Conservation (phyloP, 2,113 vertebrate genomes). For the Camelus dromedarius region DNA sequence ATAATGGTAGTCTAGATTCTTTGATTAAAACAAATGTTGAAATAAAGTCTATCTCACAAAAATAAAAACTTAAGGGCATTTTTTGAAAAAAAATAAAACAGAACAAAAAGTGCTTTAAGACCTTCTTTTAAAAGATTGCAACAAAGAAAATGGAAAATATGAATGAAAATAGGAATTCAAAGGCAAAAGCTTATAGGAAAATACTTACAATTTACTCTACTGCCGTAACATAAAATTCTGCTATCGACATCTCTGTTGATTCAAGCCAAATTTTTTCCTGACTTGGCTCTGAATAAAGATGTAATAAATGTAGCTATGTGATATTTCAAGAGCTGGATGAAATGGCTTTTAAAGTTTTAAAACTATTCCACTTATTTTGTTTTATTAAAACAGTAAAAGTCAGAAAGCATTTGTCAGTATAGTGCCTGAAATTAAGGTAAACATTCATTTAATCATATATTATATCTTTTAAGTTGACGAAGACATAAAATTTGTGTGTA, state of each 20-base stretch:
- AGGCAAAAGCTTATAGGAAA: slow-evolving; percentile 5
- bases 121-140: background rate
- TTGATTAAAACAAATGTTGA: slow-evolving; percentile 43
- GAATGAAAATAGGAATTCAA: slow-evolving; percentile 42
- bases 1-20: slow-evolving; percentile 38
- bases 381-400: slow-evolving; percentile 59
- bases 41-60: slow-evolving; percentile 39
- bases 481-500: slow-evolving; percentile 13
- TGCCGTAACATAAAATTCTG: background rate
- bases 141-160: slow-evolving; percentile 52
- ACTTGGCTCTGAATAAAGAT: slow-evolving; percentile 43
- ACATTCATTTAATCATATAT: slow-evolving; percentile 2
- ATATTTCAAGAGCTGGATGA: slow-evolving; percentile 30
- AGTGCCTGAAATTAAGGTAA: slow-evolving; percentile 49
- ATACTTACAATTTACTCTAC: background rate
- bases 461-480: slow-evolving; percentile 31
- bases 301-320: background rate
- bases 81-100: background rate
- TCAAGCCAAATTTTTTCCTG: slow-evolving; percentile 17
- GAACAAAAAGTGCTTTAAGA: background rate
- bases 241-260: background rate
- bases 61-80: background rate
- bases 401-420: slow-evolving; percentile 17
- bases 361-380: slow-evolving; percentile 35
- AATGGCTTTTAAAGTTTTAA: slow-evolving; percentile 53